phyloP scores from a whole-genome alignment of 2,797 vertebrate species.

The Enteromius trimaculatus region DNA sequence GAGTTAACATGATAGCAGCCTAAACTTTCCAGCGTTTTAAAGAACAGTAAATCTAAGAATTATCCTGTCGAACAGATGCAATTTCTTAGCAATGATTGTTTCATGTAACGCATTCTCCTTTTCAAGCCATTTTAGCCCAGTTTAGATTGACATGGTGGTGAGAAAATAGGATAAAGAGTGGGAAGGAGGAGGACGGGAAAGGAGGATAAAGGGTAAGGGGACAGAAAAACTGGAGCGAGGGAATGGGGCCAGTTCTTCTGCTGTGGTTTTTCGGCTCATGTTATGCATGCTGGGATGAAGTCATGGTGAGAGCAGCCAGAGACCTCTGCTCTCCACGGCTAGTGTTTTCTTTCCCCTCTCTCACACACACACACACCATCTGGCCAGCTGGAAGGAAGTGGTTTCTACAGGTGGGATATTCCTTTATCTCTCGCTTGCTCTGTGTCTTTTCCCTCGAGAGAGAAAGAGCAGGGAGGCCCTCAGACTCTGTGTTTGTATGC shows the following conservation, averaged over 20 bases:
- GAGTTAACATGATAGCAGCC: neutral
- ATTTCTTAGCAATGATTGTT: neutral
- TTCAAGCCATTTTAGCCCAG: neutral
- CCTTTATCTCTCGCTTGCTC: constrained; percentile 50
- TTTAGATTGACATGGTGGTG: neutral
- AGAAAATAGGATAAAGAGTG: neutral
- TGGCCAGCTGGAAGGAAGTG: constrained; percentile 62
- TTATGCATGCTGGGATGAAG: constrained; percentile 59
- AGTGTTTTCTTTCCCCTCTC: constrained; percentile 34
- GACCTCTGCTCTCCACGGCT: constrained; percentile 33
- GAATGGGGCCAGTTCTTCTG: constrained; percentile 30
- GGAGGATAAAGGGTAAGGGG: constrained; percentile 14
- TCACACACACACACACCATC: constrained; percentile 15
- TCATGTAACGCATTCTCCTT: neutral
- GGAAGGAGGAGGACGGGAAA: neutral
- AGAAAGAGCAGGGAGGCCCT: constrained; percentile 1
- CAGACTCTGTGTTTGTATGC: constrained; percentile 49
- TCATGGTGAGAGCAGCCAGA: constrained; percentile 51
- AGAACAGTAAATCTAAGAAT: neutral
- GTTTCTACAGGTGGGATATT: constrained; percentile 55
- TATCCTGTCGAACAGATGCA: neutral
- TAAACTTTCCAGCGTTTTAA: neutral
- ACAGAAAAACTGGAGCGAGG: constrained; percentile 14
- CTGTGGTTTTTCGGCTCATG: constrained; percentile 47
- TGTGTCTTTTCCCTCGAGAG: constrained; percentile 21